Conservation (phyloP, 2,113 vertebrate species). For the Eonycteris spelaea region DNA sequence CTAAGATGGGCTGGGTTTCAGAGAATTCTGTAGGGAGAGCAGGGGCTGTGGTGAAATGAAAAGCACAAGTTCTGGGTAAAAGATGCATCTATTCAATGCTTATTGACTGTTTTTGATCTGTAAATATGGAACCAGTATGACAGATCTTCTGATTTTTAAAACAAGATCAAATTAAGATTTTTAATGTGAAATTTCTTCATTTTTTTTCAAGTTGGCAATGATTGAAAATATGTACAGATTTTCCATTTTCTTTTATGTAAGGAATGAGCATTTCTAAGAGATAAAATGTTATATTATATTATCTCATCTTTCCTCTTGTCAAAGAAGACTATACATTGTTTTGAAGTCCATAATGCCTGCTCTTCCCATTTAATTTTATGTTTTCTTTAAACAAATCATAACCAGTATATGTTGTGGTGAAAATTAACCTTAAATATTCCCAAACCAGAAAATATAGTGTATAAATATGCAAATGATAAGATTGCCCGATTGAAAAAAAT, state of each 20-base stretch:
- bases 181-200: not conserved
- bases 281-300: not conserved
- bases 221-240: not conserved
- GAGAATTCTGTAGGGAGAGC: not conserved
- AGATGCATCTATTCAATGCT: not conserved
- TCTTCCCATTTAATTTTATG: not conserved
- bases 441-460: not conserved
- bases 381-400: not conserved
- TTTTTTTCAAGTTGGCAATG: not conserved
- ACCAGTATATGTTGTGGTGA: not conserved
- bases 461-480: not conserved
- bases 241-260: not conserved
- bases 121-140: not conserved
- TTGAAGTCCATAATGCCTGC: not conserved
- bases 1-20: not conserved
- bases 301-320: not conserved
- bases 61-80: not conserved
- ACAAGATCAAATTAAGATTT: not conserved
- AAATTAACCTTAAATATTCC: not conserved
- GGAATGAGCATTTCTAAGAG: not conserved
- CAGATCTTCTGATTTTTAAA: not conserved
- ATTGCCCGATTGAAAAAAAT: not conserved
- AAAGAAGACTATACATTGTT: not conserved
- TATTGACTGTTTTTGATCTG: not conserved
- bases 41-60: not conserved